Evolutionary conservation across 2,113 vertebrate genomes (phyloP).

Genomic region (Tylochromis polylepis): DNA sequence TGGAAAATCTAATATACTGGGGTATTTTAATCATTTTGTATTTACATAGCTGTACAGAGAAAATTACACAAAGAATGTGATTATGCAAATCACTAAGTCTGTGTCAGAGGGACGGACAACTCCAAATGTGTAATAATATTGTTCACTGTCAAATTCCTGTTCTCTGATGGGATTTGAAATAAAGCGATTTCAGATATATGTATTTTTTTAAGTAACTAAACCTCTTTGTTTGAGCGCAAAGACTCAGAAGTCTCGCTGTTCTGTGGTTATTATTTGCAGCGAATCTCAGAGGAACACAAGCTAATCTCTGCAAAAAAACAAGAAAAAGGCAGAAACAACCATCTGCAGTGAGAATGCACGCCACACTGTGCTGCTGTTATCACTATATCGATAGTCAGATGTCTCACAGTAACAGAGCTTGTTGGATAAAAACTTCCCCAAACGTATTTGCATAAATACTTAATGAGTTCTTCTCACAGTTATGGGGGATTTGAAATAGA

Average conservation of each 20-base stretch:
- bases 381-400: not conserved
- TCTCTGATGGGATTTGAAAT: not conserved
- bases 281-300: not conserved
- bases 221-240: not conserved
- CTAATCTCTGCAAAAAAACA: not conserved
- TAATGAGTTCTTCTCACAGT: conserved; percentile 1
- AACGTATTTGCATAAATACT: conserved; percentile 22
- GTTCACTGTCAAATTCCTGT: not conserved
- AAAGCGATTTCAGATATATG: not conserved
- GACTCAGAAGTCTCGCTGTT: not conserved
- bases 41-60: conserved; percentile 27
- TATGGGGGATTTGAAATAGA: not conserved
- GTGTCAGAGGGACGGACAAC: conserved; percentile 8
- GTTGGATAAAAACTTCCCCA: not conserved
- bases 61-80: conserved; percentile 27
- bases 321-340: not conserved
- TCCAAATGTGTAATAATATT: not conserved
- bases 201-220: not conserved
- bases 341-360: not conserved
- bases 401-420: not conserved
- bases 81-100: conserved; percentile 25
- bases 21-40: conserved; percentile 33
- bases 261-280: not conserved
- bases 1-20: too few species aligned
- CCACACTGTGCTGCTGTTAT: not conserved